Percentiles rank a stretch among this genome's conserved stretches.
Evolutionary conservation across 2,888 invertebrate species (phyloP).

Genomic region (Toxonevra muliebris): DNA sequence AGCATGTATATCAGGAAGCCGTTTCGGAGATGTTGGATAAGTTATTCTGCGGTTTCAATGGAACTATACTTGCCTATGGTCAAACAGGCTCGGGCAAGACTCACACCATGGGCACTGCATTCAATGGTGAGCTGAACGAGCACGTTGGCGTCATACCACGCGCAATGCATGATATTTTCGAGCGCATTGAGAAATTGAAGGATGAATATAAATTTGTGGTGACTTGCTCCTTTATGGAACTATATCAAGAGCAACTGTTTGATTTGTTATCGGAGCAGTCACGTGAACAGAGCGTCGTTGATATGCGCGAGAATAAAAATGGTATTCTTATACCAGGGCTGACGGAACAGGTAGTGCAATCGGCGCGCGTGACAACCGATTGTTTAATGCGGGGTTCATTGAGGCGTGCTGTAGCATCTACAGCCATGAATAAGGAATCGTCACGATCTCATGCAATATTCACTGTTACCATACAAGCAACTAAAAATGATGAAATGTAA

Average conservation of each 20-base stretch:
- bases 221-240: constrained; percentile 85
- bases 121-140: constrained; percentile 71
- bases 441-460: constrained; percentile 93
- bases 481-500: constrained; percentile 71
- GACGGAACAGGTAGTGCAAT: constrained; percentile 71
- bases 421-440: constrained; percentile 91
- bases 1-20: constrained; percentile 76
- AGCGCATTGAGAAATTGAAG: constrained; percentile 66
- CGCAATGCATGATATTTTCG: constrained; percentile 83
- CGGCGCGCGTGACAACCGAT: constrained; percentile 74
- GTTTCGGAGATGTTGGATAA: constrained; percentile 77
- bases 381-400: constrained; percentile 76
- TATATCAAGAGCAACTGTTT: constrained; percentile 89
- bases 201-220: constrained; percentile 72
- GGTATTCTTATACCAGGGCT: constrained; percentile 72
- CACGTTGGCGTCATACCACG: constrained; percentile 87
- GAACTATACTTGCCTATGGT: constrained; percentile 93
- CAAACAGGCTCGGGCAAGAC: constrained; percentile 95
- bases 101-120: constrained; percentile 89
- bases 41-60: constrained; percentile 90
- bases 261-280: constrained; percentile 79
- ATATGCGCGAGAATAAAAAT: constrained; percentile 80
- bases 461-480: constrained; percentile 76
- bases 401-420: constrained; percentile 84
- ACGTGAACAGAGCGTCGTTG: constrained; percentile 77